These are phyloP conservation scores for Chaetogeoica ovagalla DNA, from an alignment of 2,888 invertebrate species.

Conservation along the genomic window DNA sequence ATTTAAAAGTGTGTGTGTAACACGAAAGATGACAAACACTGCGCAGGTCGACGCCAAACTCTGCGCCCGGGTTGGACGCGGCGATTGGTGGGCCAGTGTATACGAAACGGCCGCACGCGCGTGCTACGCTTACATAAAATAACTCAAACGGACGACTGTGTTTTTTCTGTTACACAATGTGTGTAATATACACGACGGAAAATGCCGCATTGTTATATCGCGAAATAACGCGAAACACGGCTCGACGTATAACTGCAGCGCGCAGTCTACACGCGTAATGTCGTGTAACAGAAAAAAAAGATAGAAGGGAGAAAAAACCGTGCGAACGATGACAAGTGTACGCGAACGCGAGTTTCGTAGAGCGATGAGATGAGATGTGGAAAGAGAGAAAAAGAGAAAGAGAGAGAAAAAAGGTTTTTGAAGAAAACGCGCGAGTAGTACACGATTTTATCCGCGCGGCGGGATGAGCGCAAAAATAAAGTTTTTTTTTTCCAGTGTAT, in stretches of 20 bases:
- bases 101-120: no score
- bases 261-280: no score
- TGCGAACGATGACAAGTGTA: neutral
- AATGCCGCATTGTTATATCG: neutral
- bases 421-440: neutral
- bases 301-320: neutral
- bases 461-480: neutral
- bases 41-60: no score
- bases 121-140: neutral
- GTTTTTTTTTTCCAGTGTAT: neutral
- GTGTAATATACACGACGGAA: neutral
- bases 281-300: no score
- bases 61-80: neutral
- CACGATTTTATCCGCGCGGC: neutral
- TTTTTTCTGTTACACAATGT: neutral
- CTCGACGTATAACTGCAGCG: no score
- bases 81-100: slow-evolving; percentile 37
- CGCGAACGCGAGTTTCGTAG: no score
- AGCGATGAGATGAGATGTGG: no score
- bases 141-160: slow-evolving; percentile 32
- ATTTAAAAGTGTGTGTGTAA: no score
- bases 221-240: neutral
- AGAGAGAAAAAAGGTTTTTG: no score
- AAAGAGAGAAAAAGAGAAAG: neutral
- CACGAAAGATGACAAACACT: no score